Percentiles rank a stretch among this genome's conserved stretches.
Evolutionary conservation across 2,113 vertebrate genomes (phyloP).

Genomic region (Sturnus vulgaris): DNA sequence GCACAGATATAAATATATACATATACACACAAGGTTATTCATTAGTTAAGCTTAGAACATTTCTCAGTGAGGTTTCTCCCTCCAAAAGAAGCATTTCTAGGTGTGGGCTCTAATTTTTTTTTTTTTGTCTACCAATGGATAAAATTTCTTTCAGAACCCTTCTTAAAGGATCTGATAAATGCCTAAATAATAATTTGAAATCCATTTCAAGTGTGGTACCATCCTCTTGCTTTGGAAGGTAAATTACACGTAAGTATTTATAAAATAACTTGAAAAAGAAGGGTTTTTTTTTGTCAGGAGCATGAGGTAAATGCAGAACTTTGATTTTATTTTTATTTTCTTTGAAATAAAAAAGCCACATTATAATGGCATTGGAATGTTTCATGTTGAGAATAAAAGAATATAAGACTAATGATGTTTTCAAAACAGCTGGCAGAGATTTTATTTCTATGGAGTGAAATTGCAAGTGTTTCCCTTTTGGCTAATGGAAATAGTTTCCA

Average conservation of each 20-base stretch:
- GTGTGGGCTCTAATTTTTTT: not conserved
- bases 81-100: not conserved
- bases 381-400: not conserved
- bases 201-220: not conserved
- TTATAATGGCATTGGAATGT: not conserved
- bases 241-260: not conserved
- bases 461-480: not conserved
- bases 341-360: not conserved
- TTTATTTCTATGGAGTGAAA: not conserved
- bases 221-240: not conserved
- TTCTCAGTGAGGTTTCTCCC: not conserved
- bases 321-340: not conserved
- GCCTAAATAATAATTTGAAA: not conserved
- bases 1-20: not conserved
- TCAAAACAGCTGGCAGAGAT: not conserved
- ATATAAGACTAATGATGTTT: not conserved
- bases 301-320: not conserved
- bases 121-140: not conserved
- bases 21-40: not conserved
- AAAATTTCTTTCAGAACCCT: not conserved
- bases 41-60: not conserved
- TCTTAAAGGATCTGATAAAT: not conserved
- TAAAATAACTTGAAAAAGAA: not conserved
- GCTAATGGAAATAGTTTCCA: not conserved
- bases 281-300: not conserved